Conservation (phyloP, 2,113 vertebrate genomes). For the Neodontobutis hainanensis region DNA sequence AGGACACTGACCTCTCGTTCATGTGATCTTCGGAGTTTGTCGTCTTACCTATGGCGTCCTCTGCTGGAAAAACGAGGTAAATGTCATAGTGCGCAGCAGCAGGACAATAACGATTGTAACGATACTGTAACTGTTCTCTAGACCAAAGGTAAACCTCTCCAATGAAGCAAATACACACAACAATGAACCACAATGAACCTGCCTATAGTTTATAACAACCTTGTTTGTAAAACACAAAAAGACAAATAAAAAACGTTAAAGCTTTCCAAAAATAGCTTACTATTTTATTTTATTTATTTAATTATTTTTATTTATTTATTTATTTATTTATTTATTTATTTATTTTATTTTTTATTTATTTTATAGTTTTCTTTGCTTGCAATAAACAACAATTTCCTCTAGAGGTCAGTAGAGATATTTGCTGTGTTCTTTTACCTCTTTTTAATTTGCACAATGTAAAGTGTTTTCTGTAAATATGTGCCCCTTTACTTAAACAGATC, state of each 20-base stretch:
- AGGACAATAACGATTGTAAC: background rate
- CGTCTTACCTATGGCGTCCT: conserved; percentile 35
- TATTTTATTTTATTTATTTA: too few relatives aligned
- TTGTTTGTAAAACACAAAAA: too few relatives aligned
- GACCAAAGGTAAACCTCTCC: too few relatives aligned
- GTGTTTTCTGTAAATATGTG: background rate
- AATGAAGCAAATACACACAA: too few relatives aligned
- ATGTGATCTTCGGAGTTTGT: conserved; percentile 14
- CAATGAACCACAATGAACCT: too few relatives aligned
- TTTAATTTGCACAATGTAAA: too few relatives aligned
- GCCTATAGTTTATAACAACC: too few relatives aligned
- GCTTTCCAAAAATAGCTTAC: too few relatives aligned
- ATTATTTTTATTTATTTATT: background rate
- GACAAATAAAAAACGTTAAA: too few relatives aligned
- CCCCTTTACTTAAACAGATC: too few relatives aligned
- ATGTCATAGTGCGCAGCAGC: background rate
- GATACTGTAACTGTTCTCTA: background rate
- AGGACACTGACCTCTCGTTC: background rate
- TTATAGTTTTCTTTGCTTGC: conserved; percentile 12
- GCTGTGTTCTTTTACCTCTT: background rate
- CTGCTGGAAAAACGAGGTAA: conserved; percentile 41
- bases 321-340: background rate
- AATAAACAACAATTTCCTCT: conserved; percentile 19
- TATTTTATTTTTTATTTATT: background rate
- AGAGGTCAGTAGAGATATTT: conserved; percentile 55